Evolutionary conservation across 2,113 vertebrate species (phyloP), one percentile per base, ranked within the genome.

Genomic region (Xerus inauris): DNA sequence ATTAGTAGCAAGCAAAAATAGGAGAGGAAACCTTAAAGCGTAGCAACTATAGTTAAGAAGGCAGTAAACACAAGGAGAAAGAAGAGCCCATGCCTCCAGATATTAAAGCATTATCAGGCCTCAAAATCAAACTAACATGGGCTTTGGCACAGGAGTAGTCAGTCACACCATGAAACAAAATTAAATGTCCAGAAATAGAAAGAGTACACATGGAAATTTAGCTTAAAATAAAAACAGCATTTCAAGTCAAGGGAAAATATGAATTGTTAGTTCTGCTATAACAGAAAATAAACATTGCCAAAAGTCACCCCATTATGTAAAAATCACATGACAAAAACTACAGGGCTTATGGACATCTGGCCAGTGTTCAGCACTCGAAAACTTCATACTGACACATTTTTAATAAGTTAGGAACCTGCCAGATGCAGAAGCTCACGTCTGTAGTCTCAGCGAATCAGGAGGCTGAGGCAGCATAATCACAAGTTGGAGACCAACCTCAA

Each of bases 61-160:
- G 13, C 54, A 57, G 35, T 80, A 14, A 40, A 57, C 20, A 6
- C 49, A 80, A 5, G n/a, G 57, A 87, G 54, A 28, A 76, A 64
- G 3, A 69, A 38, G 47, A 38, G 7, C 28, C 82, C 81, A 22
- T 11, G 65, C 35, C 75, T 59, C n/a, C 51, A 84, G 42, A 54
- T 59, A 73, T 72, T 81, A 81, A 80, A 86, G 75, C 40, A 75
- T 73, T 71, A 81, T 62, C n/a, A 89, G 89, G 7, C 17, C 28
- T 90, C 75, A 93, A 96, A 76, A 82, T 87, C 76, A 93, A 95
- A 87, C 62, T 75, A 54, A 64, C 28, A 12, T 64, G 8, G 59
- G 30, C 11, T 82, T 76, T 72, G 30, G 30, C 42, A 76, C 65
- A 35, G 81, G n/a, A 42, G 17, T 86, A 76, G 24, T 65, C 4